Conservation (phyloP, 2,113 vertebrate species). For the Scomber scombrus region DNA sequence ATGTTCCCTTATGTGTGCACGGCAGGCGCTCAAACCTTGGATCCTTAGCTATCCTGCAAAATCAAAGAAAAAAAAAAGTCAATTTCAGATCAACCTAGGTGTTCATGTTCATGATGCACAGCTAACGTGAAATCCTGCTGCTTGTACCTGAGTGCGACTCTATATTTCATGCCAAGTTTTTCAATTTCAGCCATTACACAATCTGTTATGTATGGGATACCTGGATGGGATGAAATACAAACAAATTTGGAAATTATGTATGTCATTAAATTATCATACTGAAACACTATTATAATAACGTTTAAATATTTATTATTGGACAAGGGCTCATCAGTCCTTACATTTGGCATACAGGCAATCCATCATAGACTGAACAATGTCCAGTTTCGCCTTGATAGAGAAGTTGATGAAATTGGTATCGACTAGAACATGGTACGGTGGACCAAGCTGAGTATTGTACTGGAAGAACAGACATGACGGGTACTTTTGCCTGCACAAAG, state of each 20-base stretch:
- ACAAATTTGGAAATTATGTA: neutral
- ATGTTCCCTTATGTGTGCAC: conserved; percentile 95
- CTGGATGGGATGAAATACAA: conserved; percentile 76
- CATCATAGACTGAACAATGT: conserved; percentile 99
- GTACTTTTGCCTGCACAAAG: conserved; percentile 87
- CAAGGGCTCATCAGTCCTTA: conserved; percentile 78
- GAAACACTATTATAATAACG: neutral
- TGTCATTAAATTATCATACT: neutral
- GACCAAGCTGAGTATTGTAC: conserved; percentile 97
- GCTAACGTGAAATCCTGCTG: neutral
- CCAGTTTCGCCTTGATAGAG: conserved; percentile 98
- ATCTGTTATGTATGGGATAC: conserved; percentile 98
- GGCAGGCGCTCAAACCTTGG: conserved; percentile 95
- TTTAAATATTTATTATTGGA: neutral
- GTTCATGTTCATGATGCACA: neutral
- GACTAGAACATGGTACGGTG: conserved; percentile 95
- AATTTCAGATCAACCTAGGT: neutral
- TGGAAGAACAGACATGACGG: conserved; percentile 99
- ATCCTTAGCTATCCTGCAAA: conserved; percentile 95
- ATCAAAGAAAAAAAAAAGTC: conserved; percentile 4
- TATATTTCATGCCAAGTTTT: conserved; percentile 96
- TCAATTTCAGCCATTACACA: conserved; percentile 99
- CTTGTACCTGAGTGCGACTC: conserved; percentile 94
- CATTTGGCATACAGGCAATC: conserved; percentile 99
- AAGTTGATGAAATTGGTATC: conserved; percentile 99